A percentile compares a stretch with the other conserved stretches of the same genome.
Evolutionary conservation across 2,113 vertebrate genomes (phyloP).

Genomic region (Anoura caudifer): DNA sequence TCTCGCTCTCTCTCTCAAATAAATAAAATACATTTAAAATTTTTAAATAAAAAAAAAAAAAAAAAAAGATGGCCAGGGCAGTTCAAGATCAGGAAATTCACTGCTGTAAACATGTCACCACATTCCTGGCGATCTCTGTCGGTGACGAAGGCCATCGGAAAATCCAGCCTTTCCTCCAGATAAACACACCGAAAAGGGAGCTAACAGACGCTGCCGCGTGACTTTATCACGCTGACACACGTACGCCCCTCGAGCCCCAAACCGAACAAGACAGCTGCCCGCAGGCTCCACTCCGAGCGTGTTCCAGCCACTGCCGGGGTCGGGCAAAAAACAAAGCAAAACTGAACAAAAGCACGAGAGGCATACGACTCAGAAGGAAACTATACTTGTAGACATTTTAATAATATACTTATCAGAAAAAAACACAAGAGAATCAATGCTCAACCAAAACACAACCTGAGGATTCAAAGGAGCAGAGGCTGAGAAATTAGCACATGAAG

Average conservation of each 20-base stretch:
- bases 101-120: not conserved
- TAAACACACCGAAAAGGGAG: not conserved
- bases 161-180: not conserved
- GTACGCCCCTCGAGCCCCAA: not conserved
- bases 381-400: not conserved
- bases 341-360: not conserved
- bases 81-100: not conserved
- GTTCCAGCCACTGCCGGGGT: not conserved
- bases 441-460: not conserved
- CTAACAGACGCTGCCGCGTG: not conserved
- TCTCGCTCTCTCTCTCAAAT: no score
- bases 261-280: not conserved
- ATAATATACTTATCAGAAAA: not conserved
- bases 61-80: no score
- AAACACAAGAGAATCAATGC: not conserved
- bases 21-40: no score
- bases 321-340: not conserved
- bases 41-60: no score
- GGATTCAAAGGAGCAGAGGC: not conserved
- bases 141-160: not conserved
- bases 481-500: not conserved
- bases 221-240: not conserved
- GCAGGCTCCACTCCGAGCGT: not conserved
- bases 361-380: not conserved
- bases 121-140: not conserved